Evolutionary conservation across 2,888 invertebrate genomes (phyloP).

Genomic region (Brenthis daphne): DNA sequence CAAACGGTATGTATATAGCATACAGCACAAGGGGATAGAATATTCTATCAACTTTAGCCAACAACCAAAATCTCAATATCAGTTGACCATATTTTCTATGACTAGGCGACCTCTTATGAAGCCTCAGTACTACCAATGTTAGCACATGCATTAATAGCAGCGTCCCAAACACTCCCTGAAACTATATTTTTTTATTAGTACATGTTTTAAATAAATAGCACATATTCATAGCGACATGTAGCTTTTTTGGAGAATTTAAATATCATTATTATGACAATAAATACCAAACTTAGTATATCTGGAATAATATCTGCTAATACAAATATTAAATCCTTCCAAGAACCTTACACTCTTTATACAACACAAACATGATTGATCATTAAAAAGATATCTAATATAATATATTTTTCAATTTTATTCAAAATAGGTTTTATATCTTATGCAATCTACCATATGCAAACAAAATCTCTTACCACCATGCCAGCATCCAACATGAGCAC

Average conservation of each 20-base stretch:
- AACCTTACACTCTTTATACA: too few species aligned
- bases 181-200: slow-evolving; percentile 70
- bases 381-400: too few species aligned
- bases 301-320: too few species aligned
- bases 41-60: slow-evolving; percentile 87
- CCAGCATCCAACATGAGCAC: slow-evolving; percentile 90
- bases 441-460: background rate
- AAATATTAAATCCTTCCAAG: too few species aligned
- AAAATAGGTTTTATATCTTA: too few species aligned
- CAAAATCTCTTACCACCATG: slow-evolving; percentile 84
- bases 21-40: slow-evolving; percentile 89
- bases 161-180: slow-evolving; percentile 86
- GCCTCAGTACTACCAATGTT: slow-evolving; percentile 84
- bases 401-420: too few species aligned
- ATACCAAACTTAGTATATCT: too few species aligned
- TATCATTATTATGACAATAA: too few species aligned
- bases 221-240: too few species aligned
- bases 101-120: slow-evolving; percentile 76
- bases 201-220: background rate
- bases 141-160: slow-evolving; percentile 83
- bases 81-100: slow-evolving; percentile 73
- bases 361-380: too few species aligned
- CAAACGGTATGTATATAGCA: slow-evolving; percentile 87
- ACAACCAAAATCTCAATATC: slow-evolving; percentile 84
- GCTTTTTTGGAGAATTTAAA: too few species aligned